Conservation (phyloP, 2,797 vertebrate species). For the Trachops cirrhosus region DNA sequence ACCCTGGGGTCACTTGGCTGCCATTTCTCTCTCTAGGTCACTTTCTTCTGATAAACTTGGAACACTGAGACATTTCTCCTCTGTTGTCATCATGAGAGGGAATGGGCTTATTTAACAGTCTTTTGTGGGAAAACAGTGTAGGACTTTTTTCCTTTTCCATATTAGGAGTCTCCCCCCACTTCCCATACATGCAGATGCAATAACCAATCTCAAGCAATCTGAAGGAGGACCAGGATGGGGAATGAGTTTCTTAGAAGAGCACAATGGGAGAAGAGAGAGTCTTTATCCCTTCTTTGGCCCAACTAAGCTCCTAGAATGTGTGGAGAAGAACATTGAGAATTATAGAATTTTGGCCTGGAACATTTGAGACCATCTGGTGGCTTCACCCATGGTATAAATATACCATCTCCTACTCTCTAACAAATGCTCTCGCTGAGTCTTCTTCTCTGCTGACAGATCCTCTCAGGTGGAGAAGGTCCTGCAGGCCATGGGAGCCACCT, state of each 20-base stretch:
- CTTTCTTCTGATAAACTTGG: conserved; percentile 64
- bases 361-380: background rate
- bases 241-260: conserved; percentile 4
- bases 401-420: background rate
- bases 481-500: background rate
- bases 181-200: background rate
- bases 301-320: background rate
- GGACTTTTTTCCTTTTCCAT: background rate
- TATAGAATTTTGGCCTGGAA: background rate
- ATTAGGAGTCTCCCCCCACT: background rate
- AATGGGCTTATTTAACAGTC: background rate
- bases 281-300: background rate
- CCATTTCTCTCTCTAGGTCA: conserved; percentile 15
- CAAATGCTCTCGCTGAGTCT: background rate
- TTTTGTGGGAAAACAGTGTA: conserved; percentile 49
- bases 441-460: background rate
- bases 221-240: background rate
- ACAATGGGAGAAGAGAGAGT: background rate
- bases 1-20: background rate
- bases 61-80: conserved; percentile 48
- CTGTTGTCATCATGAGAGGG: conserved; percentile 16
- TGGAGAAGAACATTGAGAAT: background rate
- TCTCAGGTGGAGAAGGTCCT: background rate
- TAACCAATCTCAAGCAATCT: background rate
- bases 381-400: background rate